Conservation (phyloP, 2,888 invertebrate species). For the Noctua comes region DNA sequence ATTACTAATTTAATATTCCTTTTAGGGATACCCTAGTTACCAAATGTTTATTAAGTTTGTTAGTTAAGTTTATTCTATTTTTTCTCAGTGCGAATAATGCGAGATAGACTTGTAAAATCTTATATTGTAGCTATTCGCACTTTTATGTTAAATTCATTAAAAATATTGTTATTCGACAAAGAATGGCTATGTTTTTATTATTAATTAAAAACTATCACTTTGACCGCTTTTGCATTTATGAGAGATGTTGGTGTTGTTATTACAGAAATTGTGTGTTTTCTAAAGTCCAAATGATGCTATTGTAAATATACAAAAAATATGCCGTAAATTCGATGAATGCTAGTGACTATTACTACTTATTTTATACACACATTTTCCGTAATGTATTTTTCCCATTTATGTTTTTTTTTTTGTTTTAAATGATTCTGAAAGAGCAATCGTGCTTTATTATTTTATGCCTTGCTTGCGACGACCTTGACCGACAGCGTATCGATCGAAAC, state of each 20-base stretch:
- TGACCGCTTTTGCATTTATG: conserved; percentile 56
- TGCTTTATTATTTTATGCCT: background rate
- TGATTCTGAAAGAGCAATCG: background rate
- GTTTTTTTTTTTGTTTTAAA: conserved; percentile 1
- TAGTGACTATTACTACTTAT: background rate
- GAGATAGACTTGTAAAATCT: conserved; percentile 36
- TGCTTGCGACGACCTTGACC: background rate
- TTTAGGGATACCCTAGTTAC: conserved; percentile 59
- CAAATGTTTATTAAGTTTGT: conserved; percentile 56
- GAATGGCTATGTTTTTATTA: conserved; percentile 47
- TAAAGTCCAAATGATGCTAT: background rate
- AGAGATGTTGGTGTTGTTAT: conserved; percentile 14
- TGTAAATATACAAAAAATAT: background rate
- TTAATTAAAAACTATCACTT: conserved; percentile 59
- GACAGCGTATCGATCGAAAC: conserved; percentile 5
- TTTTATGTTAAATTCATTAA: conserved; percentile 35
- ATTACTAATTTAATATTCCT: conserved; percentile 37
- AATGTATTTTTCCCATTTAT: conserved; percentile 20
- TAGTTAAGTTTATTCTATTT: conserved; percentile 55
- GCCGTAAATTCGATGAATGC: background rate
- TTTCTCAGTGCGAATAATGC: conserved; percentile 22
- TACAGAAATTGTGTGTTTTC: conserved; percentile 34
- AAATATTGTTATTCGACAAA: conserved; percentile 40
- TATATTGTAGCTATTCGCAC: conserved; percentile 32
- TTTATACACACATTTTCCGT: conserved; percentile 29